phyloP scores from a whole-genome alignment of 2,113 vertebrate species.

The Puma concolor region DNA sequence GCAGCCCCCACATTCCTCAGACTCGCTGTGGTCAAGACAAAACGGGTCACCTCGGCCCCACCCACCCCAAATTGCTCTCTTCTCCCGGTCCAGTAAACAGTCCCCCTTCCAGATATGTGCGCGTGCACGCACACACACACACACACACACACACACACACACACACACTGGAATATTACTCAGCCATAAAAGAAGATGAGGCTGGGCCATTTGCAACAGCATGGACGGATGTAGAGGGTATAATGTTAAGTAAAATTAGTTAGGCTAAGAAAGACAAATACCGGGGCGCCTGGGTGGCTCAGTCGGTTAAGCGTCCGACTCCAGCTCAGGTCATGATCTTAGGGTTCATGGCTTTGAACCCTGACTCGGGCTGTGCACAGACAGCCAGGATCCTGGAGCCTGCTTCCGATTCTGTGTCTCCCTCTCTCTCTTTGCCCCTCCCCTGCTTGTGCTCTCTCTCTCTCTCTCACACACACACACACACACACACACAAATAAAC shows the following conservation, averaged over 20 bases:
- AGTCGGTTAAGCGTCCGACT: too few species aligned
- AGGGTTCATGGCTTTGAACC: too few species aligned
- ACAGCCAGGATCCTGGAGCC: too few species aligned
- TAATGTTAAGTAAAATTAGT: neutral
- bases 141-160: neutral
- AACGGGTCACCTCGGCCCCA: neutral
- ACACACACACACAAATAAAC: too few species aligned
- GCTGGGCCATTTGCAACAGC: neutral
- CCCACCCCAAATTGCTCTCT: neutral
- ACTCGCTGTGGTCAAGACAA: neutral
- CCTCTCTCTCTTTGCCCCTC: too few species aligned
- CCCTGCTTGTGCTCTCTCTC: too few species aligned
- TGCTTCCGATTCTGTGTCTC: too few species aligned
- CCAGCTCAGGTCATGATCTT: too few species aligned
- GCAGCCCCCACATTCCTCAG: rapidly evolving
- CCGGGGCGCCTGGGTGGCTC: neutral
- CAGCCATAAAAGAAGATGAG: neutral
- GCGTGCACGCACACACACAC: neutral
- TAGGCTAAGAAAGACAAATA: neutral
- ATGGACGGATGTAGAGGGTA: neutral
- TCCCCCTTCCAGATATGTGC: neutral
- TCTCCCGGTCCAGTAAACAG: too few species aligned
- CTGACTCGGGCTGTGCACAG: too few species aligned
- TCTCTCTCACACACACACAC: too few species aligned
- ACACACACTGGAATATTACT: neutral